These are phyloP conservation scores for Scaptomyza reducta DNA, from an alignment of 2,888 invertebrate genomes.

Conservation along the genomic window DNA sequence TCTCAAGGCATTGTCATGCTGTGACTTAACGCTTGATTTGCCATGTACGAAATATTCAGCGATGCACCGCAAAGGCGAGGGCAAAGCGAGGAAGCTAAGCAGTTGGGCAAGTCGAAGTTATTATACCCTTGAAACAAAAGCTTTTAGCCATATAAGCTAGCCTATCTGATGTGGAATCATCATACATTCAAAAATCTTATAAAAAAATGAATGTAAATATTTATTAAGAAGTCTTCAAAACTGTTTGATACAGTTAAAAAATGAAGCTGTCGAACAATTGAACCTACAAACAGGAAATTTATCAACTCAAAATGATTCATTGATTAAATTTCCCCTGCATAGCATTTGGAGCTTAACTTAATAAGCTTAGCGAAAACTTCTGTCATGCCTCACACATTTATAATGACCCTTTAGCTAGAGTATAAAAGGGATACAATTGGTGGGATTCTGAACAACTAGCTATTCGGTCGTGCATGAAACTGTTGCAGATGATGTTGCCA, in stretches of 20 bases:
- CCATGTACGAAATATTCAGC: slow-evolving; percentile 39
- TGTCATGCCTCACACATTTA: background rate
- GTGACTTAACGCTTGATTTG: slow-evolving; percentile 75
- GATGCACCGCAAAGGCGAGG: slow-evolving; percentile 52
- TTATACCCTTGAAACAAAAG: background rate
- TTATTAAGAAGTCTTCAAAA: too few species aligned
- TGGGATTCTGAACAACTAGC: background rate
- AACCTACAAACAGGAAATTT: too few species aligned
- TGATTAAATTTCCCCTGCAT: background rate
- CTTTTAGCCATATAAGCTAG: too few species aligned
- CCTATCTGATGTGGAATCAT: too few species aligned
- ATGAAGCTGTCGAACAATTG: too few species aligned
- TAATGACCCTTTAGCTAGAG: background rate
- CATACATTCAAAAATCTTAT: too few species aligned
- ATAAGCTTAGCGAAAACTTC: background rate
- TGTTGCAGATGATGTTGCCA: slow-evolving; percentile 57
- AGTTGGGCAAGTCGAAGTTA: background rate
- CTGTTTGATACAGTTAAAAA: too few species aligned
- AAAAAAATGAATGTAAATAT: too few species aligned
- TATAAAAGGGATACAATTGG: slow-evolving; percentile 36
- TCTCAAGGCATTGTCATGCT: slow-evolving; percentile 42
- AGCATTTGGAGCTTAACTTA: background rate
- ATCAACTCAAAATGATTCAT: background rate
- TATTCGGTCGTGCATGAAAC: slow-evolving; percentile 69
- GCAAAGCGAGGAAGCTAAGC: background rate